Evolutionary conservation across 2,797 vertebrate species (phyloP).

Genomic region (Sebastes ruberrimus): DNA sequence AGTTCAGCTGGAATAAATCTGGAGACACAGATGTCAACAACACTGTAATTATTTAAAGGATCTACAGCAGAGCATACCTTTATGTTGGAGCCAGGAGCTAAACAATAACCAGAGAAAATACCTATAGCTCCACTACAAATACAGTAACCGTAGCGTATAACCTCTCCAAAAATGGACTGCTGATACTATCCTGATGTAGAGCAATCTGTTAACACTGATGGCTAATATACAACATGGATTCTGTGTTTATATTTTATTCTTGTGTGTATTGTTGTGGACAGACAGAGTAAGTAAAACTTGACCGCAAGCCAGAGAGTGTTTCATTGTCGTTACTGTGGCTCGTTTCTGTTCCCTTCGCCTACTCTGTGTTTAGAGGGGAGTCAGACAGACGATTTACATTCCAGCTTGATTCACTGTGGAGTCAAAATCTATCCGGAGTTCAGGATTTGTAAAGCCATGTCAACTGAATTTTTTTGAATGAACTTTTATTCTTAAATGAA

Average conservation of each 20-base stretch:
- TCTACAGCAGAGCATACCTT: constrained; percentile 31
- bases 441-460: background rate
- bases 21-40: constrained; percentile 14
- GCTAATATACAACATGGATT: background rate
- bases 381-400: constrained; percentile 61
- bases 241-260: constrained; percentile 21
- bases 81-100: constrained; percentile 13
- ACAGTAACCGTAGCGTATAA: background rate
- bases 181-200: background rate
- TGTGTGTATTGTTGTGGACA: constrained; percentile 20
- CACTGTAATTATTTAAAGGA: constrained; percentile 33
- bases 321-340: constrained; percentile 27
- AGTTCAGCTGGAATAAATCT: constrained; percentile 51
- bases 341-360: constrained; percentile 13
- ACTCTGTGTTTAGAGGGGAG: constrained; percentile 50
- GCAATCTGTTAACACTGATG: background rate
- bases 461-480: background rate
- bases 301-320: constrained; percentile 22
- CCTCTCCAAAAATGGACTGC: constrained; percentile 27
- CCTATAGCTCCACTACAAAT: background rate
- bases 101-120: constrained; percentile 38
- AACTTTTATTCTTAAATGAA: background rate
- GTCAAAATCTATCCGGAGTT: background rate
- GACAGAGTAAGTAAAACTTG: background rate
- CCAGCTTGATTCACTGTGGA: constrained; percentile 34